A percentile compares a stretch with the other conserved stretches of the same genome.
phyloP scores from a whole-genome alignment of 2,113 vertebrate species.

The Haemorhous mexicanus region DNA sequence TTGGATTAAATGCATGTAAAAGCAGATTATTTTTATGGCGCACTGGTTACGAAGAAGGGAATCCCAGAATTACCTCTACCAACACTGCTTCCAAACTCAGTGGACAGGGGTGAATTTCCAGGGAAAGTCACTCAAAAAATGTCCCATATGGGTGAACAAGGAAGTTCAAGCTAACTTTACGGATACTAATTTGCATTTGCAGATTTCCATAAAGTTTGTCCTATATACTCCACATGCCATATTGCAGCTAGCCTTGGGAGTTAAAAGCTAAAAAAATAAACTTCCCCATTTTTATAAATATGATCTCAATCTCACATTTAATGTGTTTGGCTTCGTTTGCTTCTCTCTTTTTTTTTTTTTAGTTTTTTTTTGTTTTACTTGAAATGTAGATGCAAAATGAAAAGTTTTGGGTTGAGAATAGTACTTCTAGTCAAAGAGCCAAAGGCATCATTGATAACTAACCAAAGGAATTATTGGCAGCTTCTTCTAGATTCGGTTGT shows the following conservation, averaged over 20 bases:
- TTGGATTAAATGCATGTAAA: neutral
- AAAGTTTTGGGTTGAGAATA: neutral
- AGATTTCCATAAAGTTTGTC: neutral
- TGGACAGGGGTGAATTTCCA: neutral
- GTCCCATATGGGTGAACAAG: neutral
- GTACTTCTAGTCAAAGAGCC: neutral
- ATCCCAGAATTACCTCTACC: fast-evolving
- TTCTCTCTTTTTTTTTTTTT: neutral
- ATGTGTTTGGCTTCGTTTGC: neutral
- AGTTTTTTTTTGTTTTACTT: neutral
- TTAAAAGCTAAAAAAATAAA: neutral
- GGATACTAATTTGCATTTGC: neutral
- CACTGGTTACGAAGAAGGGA: neutral
- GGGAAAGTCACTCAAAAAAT: neutral
- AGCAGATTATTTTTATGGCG: neutral
- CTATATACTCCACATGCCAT: neutral
- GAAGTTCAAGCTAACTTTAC: neutral
- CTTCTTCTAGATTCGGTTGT: neutral
- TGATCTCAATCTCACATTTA: neutral
- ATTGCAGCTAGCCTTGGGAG: neutral
- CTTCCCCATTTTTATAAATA: neutral
- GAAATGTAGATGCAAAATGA: neutral
- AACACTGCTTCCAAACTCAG: neutral
- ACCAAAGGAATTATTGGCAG: neutral
- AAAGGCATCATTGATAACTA: neutral